Conservation (phyloP, 2,113 vertebrate species). For the Dipodomys stephensi region DNA sequence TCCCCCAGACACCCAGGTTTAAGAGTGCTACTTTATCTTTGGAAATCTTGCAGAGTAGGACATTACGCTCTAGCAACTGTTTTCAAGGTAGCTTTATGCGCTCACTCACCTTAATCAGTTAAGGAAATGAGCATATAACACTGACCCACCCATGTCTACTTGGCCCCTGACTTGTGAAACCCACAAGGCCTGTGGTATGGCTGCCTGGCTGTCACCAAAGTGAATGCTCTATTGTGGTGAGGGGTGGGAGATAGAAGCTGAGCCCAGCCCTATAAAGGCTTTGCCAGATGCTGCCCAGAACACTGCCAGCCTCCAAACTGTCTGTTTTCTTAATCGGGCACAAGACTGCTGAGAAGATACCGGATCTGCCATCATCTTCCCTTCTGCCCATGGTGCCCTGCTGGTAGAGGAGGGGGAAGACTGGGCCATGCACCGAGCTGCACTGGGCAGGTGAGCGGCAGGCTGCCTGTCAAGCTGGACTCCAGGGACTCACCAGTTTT, state of each 20-base stretch:
- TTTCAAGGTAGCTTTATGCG: background rate
- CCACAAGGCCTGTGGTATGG: background rate
- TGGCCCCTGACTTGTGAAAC: background rate
- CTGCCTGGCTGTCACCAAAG: background rate
- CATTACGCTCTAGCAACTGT: background rate
- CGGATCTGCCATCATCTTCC: too few species aligned
- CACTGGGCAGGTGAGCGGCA: background rate
- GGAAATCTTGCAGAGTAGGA: background rate
- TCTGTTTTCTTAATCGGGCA: background rate
- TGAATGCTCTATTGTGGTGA: background rate
- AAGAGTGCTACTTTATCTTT: background rate
- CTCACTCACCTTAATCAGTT: background rate
- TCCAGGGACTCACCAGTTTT: fast-evolving
- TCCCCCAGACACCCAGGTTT: background rate
- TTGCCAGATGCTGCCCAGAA: background rate
- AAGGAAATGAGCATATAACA: background rate
- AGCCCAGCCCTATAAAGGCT: background rate
- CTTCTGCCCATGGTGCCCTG: background rate
- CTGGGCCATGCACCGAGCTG: background rate
- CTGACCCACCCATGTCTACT: background rate
- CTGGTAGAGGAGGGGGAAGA: too few species aligned
- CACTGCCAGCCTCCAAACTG: background rate
- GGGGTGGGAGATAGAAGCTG: background rate
- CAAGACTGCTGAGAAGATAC: background rate
- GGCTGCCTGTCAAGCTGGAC: background rate